phyloP scores from a whole-genome alignment of 2,797 vertebrate species.

The Alcedo quadribrachys region DNA sequence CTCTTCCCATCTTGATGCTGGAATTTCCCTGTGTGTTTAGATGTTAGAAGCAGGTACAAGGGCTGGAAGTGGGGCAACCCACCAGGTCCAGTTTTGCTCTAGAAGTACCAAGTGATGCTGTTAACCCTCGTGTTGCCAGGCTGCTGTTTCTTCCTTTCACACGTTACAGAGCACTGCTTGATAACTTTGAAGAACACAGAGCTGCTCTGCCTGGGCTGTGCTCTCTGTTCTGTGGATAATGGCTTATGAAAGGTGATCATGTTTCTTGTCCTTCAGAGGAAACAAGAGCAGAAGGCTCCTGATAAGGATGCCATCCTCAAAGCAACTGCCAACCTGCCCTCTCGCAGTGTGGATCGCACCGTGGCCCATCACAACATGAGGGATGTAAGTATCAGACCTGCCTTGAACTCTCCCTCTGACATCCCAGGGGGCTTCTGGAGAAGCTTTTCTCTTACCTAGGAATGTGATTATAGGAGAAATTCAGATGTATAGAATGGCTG shows the following conservation, averaged over 20 bases:
- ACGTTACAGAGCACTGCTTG: background rate
- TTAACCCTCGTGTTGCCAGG: background rate
- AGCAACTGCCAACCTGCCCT: slow-evolving; percentile 88
- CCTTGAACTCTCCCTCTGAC: background rate
- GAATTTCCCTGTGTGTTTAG: background rate
- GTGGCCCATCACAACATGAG: slow-evolving; percentile 92
- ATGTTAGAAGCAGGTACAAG: background rate
- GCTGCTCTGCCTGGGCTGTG: background rate
- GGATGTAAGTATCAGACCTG: slow-evolving; percentile 84
- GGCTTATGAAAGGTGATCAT: background rate
- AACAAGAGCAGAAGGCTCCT: slow-evolving; percentile 95
- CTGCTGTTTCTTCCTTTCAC: background rate
- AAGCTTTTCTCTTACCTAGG: background rate
- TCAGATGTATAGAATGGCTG: background rate
- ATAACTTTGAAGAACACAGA: background rate
- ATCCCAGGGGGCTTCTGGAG: background rate
- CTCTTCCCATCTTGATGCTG: background rate
- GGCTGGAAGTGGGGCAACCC: background rate
- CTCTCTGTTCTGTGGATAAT: background rate
- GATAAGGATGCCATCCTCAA: slow-evolving; percentile 95
- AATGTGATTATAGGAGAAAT: background rate
- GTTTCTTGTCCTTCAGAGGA: slow-evolving; percentile 81
- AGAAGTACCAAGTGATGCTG: background rate
- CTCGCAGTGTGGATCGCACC: slow-evolving; percentile 86
- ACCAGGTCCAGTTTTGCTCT: background rate